Base-by-base conservation (phyloP, 2,888 invertebrate genomes). In the Chaetogeoica ovagalla region DNA sequence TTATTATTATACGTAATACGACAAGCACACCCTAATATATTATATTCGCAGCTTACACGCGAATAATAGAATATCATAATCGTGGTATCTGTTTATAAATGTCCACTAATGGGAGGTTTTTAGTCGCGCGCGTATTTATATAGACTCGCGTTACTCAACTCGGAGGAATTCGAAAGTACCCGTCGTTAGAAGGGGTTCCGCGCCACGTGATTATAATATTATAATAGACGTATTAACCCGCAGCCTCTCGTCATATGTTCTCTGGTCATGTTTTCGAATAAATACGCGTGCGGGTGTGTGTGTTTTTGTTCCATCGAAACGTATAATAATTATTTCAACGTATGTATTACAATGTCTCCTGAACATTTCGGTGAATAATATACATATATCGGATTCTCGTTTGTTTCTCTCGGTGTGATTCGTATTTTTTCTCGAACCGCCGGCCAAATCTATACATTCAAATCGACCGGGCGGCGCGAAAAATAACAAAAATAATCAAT, bases 141-240 rank as follows among this genome's bases (percentile, higher is more conserved):
- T 30, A 30, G 30, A 30, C 30, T 30, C 43, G 43, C 43, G 43
- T 77, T 62, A 77, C 52, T 77, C 77, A 77, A 70, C 79, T 63
- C 70, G 19, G 55, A 63, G 79, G 79, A 79, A 79, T 79, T 79
- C 79, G 63, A 70, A 79, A 79, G 52, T 71, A n/a, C 70, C 52
- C 70, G 63, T 79, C 79, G 62, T 79, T 79, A 79, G 55, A 77
- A 77, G 77, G 70, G 77, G 52, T 55, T 19, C n/a, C 13, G 5
- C 60, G 60, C 21, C 21, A 30, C 13, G 23, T 39, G 4, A 30
- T 30, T 43, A 30, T 66, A 52, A 66, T 75, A 69, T 69, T 76
- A 30, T 30, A 30, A 30, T 43, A 75, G 52, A 60, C 15, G 69
- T 69, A 76, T 76, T 60, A 76, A 52, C 48, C n/a, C 60, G n/a